Evolutionary conservation across 1,140 invertebrate species (phyloP), one percentile per base, ranked within the genome.

Genomic region (Ceratosolen solmsi): DNA sequence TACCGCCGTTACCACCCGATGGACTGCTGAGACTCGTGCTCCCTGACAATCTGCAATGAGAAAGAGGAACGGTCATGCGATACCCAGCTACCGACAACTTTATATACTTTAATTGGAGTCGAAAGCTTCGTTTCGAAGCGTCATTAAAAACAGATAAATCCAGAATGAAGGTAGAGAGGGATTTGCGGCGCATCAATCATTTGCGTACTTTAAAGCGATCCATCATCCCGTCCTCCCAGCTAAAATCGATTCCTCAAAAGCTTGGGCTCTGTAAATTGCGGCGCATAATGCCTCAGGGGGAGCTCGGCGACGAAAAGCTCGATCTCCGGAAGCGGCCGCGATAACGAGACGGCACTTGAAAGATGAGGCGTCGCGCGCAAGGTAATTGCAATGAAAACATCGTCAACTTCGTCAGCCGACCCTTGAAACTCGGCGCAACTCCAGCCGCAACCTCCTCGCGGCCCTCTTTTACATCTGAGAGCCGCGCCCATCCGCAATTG

Each of bases 381-480:
- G 74, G 58, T 88, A 89, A 88, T 89, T 90, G 89, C 89, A 89
- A 90, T 87, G 89, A 90, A 89, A 90, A 90, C 89, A 90, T 90
- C 87, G 87, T 88, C 89, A 84, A 85, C 84, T 84, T 84, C 84
- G 86, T 86, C 84, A 86, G 82, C 84, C 7, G 74, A 60, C 0
- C 15, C 17, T 9, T 3, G 27, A 38, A 38, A 38, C 33, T 60
- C 51, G 63, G 17, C 51, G 17, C 73, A 8, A 33, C 13, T 15
- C 22, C 36, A 56, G 17, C 56, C 17, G 27, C 33, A 33, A 63
- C 13, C 36, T 84, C 84, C 85, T 84, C 82, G 84, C 11, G n/a
- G 30, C 15, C 25, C 7, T 4, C 1, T 20, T 27, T 3, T 25
- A 58, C 54, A 9, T 73, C 13, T 2, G 22, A 5, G 38, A 1